These are phyloP conservation scores for Aphis craccivora DNA, from an alignment of 1,140 invertebrate species.

Conservation along the genomic window DNA sequence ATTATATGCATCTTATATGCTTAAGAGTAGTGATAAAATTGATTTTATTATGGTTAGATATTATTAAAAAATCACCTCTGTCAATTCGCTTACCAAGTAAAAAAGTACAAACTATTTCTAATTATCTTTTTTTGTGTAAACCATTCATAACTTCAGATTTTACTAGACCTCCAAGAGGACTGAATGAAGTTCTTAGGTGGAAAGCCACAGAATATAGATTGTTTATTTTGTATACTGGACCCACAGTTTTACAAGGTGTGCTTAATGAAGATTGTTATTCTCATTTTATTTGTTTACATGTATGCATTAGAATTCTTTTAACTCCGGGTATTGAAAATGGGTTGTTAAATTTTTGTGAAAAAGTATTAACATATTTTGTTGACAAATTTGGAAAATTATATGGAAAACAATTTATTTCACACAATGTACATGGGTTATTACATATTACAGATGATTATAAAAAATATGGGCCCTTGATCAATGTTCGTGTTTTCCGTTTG, in stretches of 20 bases:
- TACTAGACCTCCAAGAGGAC: background rate
- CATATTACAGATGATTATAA: conserved; percentile 5
- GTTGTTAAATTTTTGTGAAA: background rate
- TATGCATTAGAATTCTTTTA: background rate
- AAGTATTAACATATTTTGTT: background rate
- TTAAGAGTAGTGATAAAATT: background rate
- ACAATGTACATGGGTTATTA: background rate
- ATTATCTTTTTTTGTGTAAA: background rate
- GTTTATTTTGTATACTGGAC: conserved; percentile 3
- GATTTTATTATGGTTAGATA: background rate
- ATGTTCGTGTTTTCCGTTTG: background rate
- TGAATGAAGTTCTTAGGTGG: background rate
- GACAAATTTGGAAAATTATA: conserved; percentile 3
- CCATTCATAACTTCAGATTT: background rate
- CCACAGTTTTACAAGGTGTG: background rate
- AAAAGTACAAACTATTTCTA: background rate
- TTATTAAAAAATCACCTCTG: background rate
- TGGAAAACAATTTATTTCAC: background rate
- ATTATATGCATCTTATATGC: background rate
- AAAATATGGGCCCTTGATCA: background rate
- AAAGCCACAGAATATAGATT: conserved; percentile 1
- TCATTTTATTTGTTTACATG: background rate
- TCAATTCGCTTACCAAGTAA: background rate
- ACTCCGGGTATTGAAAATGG: background rate
- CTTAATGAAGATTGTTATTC: background rate